Conservation (phyloP, 2,888 invertebrate species). For the Chirona hameri region DNA sequence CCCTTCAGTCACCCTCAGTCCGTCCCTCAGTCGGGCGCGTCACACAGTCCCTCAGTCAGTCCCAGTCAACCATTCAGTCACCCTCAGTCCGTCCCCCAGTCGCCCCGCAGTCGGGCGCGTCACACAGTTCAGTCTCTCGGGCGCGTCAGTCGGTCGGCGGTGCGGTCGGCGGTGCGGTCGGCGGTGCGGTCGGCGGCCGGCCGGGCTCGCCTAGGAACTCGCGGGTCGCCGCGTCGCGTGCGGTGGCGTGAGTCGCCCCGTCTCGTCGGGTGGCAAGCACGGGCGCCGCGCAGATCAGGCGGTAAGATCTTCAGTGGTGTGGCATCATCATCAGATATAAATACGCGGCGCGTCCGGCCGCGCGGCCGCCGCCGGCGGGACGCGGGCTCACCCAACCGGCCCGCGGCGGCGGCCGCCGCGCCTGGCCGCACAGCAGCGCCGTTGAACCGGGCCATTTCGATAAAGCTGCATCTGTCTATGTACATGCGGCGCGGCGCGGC, state of each 20-base stretch:
- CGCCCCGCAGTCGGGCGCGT: neutral
- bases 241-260: neutral
- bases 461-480: slow-evolving; percentile 22
- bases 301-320: slow-evolving; percentile 12
- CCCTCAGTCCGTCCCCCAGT: too few species aligned
- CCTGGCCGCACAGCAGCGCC: neutral
- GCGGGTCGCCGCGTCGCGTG: neutral
- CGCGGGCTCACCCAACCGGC: neutral
- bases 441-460: neutral
- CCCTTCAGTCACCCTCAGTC: neutral
- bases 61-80: too few species aligned
- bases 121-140: neutral
- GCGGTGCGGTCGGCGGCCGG: neutral
- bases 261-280: neutral
- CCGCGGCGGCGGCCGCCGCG: neutral
- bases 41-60: neutral
- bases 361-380: neutral
- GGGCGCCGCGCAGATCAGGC: neutral
- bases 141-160: neutral
- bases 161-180: too few species aligned
- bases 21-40: neutral
- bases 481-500: neutral
- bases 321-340: neutral
- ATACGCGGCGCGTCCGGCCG: neutral
- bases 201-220: neutral